Evolutionary conservation across 2,888 invertebrate genomes (phyloP).

Genomic region (Hirudinaria manillensis): DNA sequence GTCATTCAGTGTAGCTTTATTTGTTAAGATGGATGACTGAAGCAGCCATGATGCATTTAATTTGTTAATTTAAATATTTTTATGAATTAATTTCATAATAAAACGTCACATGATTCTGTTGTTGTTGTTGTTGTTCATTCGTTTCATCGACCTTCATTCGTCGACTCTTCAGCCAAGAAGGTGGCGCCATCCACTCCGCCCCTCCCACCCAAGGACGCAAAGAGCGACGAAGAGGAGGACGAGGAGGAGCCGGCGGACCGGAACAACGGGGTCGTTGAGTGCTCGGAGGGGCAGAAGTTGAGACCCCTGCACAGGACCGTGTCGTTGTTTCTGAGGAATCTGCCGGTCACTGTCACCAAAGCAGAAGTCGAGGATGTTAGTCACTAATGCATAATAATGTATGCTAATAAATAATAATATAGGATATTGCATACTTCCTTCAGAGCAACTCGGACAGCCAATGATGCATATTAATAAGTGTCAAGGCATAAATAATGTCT

Average conservation of each 20-base stretch:
- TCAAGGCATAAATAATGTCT: too few species aligned
- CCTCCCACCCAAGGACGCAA: not conserved
- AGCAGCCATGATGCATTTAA: too few species aligned
- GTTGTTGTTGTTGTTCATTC: not conserved
- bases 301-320: constrained; percentile 15
- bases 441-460: too few species aligned
- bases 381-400: not conserved
- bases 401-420: too few species aligned
- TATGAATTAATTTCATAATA: not conserved
- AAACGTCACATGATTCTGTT: not conserved
- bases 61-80: too few species aligned
- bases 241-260: not conserved
- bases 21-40: too few species aligned
- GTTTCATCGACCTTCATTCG: not conserved
- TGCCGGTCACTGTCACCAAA: not conserved
- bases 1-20: too few species aligned
- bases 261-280: not conserved
- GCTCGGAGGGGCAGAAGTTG: not conserved
- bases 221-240: not conserved
- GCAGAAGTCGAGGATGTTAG: constrained; percentile 12
- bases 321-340: constrained; percentile 19
- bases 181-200: not conserved
- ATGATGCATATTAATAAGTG: too few species aligned
- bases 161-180: not conserved
- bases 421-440: too few species aligned